These are phyloP conservation scores for Drosophila sp. DNA, from an alignment of 1,140 invertebrate species.

Conservation along the genomic window DNA sequence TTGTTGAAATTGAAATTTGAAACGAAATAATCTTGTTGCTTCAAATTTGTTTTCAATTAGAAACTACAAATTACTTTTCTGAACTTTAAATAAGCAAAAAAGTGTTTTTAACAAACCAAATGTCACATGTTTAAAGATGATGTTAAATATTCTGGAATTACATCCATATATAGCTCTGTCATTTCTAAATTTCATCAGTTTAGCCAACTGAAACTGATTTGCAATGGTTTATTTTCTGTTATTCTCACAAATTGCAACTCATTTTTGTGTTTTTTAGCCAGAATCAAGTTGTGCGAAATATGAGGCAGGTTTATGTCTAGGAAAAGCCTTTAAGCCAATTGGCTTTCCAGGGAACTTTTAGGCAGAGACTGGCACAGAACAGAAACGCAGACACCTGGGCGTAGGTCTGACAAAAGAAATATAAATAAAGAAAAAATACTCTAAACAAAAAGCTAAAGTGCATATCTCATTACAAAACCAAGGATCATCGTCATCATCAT, in stretches of 20 bases:
- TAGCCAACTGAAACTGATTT: not conserved
- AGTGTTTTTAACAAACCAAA: not conserved
- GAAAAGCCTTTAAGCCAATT: slow-evolving; percentile 10
- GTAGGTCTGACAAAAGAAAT: slow-evolving; percentile 47
- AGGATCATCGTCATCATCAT: slow-evolving; percentile 62
- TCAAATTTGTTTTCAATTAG: not conserved
- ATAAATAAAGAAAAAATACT: slow-evolving; percentile 30
- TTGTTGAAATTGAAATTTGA: not conserved
- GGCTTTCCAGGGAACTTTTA: slow-evolving; percentile 19
- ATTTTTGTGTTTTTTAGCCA: slow-evolving; percentile 1
- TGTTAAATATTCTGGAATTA: too few species aligned
- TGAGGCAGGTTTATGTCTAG: not conserved
- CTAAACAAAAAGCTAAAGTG: slow-evolving; percentile 58
- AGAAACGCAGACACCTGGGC: slow-evolving; percentile 44
- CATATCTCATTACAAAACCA: slow-evolving; percentile 71
- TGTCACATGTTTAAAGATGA: too few species aligned
- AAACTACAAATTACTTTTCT: not conserved
- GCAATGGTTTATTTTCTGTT: not conserved
- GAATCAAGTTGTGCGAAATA: slow-evolving; percentile 8
- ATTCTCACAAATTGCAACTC: not conserved
- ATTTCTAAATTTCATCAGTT: not conserved
- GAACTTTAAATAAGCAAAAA: not conserved
- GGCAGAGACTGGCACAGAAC: slow-evolving; percentile 1
- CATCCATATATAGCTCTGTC: not conserved
- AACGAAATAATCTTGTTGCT: not conserved